phyloP scores from a whole-genome alignment of 2,113 vertebrate genomes.

The Jaculus jaculus region DNA sequence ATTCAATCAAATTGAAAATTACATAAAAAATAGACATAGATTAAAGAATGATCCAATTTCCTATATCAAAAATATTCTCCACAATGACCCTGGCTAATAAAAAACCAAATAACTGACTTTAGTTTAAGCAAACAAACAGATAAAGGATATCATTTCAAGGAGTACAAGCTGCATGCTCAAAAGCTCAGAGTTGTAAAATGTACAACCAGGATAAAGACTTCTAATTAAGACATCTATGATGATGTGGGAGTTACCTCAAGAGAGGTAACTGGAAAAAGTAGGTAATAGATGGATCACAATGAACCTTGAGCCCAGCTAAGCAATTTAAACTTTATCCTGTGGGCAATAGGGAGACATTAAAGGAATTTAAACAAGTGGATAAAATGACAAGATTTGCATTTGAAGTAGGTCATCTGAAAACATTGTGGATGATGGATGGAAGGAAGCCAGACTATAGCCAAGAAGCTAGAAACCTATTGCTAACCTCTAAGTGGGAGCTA shows the following conservation, averaged over 20 bases:
- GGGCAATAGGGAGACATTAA: conserved; percentile 15
- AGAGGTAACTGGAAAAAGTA: not conserved
- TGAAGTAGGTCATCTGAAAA: conserved; percentile 55
- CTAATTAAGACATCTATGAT: not conserved
- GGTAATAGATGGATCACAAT: not conserved
- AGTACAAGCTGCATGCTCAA: not conserved
- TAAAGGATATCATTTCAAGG: not conserved
- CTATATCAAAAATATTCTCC: not conserved
- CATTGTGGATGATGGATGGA: not conserved
- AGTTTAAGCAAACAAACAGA: not conserved
- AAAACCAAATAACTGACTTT: not conserved
- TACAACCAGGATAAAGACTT: not conserved
- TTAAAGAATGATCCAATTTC: not conserved
- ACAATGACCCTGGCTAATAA: not conserved
- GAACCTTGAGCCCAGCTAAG: not conserved
- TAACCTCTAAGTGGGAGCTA: not conserved
- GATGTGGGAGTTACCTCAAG: not conserved
- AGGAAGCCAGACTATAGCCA: not conserved
- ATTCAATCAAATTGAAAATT: no score
- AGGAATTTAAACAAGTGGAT: conserved; percentile 32
- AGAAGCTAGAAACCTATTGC: not conserved
- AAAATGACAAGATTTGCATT: conserved; percentile 58
- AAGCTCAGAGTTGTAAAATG: not conserved
- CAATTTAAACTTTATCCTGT: conserved; percentile 46
- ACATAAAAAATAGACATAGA: not conserved